A percentile compares a stretch with the other conserved stretches of the same genome.
Evolutionary conservation across 2,888 invertebrate genomes (phyloP).

Genomic region (Mayetiola destructor): DNA sequence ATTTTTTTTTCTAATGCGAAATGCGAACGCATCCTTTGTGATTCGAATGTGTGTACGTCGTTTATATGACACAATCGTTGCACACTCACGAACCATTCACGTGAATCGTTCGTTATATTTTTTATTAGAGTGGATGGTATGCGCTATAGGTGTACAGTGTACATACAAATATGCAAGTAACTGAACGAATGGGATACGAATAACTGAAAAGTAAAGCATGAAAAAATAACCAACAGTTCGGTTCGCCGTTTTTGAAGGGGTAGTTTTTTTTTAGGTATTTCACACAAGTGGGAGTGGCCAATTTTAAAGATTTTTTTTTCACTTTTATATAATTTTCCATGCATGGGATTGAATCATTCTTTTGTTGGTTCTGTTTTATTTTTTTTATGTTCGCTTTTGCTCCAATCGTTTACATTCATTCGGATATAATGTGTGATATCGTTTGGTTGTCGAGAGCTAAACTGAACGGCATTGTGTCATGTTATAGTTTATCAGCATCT

Average conservation of each 20-base stretch:
- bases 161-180: no score
- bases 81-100: slow-evolving; percentile 2
- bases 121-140: no score
- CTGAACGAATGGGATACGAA: no score
- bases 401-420: background rate
- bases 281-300: slow-evolving; percentile 14
- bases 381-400: background rate
- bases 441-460: background rate
- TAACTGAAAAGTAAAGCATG: no score
- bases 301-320: slow-evolving; percentile 14
- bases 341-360: background rate
- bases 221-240: no score
- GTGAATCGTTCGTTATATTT: slow-evolving; percentile 5
- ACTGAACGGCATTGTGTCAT: background rate
- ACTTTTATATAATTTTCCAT: background rate
- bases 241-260: slow-evolving; percentile 14
- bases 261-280: slow-evolving; percentile 13
- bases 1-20: no score
- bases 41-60: no score
- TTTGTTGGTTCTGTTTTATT: background rate
- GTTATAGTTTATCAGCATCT: slow-evolving; percentile 10
- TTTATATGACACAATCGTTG: background rate
- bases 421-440: background rate
- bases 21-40: slow-evolving; percentile 11
- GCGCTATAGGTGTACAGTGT: no score